Base-by-base conservation (phyloP, 2,888 invertebrate genomes). In the Galerucella calmariensis region DNA sequence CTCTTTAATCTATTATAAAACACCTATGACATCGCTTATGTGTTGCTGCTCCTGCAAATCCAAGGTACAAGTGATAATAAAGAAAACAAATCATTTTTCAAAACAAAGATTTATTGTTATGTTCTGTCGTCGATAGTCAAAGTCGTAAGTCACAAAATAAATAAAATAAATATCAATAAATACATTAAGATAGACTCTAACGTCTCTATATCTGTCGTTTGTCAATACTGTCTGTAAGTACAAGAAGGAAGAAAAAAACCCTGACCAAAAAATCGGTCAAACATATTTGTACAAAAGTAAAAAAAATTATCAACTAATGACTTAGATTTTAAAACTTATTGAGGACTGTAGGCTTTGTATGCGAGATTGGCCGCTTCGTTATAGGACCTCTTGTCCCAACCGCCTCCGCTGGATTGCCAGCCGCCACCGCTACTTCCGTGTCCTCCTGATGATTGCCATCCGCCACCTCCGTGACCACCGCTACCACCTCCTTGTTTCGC, bases 361-460 rank as follows among this genome's bases (percentile, higher is more conserved):
- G 95, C 94, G 75, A 94, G 83, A 76, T 92, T 92, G 80, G 93
- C 92, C 2, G 91, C 90, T 73, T 89, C 89, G 24, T 88, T 87
- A 71, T 91, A 86, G 0, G 92, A 90, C 70, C 95, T 89, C 78
- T 94, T 90, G 85, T 95, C 95, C 93, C 94, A 94, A 68, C 92
- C 92, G 59, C 84, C 83, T 77, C 86, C 79, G 78, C 87, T 79
- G 84, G 87, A 75, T 87, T 88, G 71, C 89, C 88, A 74, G 86
- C 87, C 72, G 53, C 82, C 79, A 68, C 92, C 92, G 56, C 91
- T 91, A 0, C 84, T 83, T 27, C 79, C 79, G 58, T 65, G 63
- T 20, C 80, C 79, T 16, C 89, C 78, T 66, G 80, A 82, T 79
- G 80, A 81, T 74, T 82, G 89, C 86, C 90, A 90, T 9, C 92